Evolutionary conservation across 2,888 invertebrate species (phyloP).

Genomic region (Cylloceria caligata): DNA sequence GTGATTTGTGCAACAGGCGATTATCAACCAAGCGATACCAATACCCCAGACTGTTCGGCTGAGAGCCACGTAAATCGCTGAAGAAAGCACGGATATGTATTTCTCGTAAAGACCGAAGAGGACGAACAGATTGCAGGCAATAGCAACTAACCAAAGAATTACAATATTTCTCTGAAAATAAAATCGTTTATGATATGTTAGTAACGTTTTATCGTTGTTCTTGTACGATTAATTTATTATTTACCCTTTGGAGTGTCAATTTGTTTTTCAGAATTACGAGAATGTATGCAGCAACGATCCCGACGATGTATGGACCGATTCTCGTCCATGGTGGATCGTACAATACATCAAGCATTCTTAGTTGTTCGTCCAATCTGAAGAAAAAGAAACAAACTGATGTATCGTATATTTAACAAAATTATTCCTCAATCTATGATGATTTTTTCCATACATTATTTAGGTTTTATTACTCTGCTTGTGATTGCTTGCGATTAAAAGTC

Average conservation of each 20-base stretch:
- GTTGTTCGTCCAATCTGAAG: conserved; percentile 83
- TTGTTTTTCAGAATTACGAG: conserved; percentile 78
- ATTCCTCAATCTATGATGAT: too few species aligned
- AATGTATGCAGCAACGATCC: conserved; percentile 85
- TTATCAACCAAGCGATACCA: conserved; percentile 86
- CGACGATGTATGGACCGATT: conserved; percentile 82
- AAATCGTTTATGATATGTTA: not conserved
- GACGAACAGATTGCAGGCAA: conserved; percentile 82
- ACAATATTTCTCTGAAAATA: conserved; percentile 77
- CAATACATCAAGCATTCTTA: conserved; percentile 81
- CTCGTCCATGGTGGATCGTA: conserved; percentile 83
- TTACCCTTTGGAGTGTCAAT: conserved; percentile 76
- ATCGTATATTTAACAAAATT: not conserved
- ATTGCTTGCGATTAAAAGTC: too few species aligned
- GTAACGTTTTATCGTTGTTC: not conserved
- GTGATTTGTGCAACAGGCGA: conserved; percentile 86
- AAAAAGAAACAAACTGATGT: too few species aligned
- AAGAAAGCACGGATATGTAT: conserved; percentile 84
- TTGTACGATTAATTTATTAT: conserved; percentile 28
- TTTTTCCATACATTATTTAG: too few species aligned
- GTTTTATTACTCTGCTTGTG: too few species aligned
- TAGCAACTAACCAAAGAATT: conserved; percentile 82
- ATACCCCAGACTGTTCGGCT: conserved; percentile 86
- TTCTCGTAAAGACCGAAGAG: conserved; percentile 84
- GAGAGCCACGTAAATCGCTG: conserved; percentile 85